Evolutionary conservation across 1,140 invertebrate genomes (phyloP).

Genomic region (Drosophila nikananu): DNA sequence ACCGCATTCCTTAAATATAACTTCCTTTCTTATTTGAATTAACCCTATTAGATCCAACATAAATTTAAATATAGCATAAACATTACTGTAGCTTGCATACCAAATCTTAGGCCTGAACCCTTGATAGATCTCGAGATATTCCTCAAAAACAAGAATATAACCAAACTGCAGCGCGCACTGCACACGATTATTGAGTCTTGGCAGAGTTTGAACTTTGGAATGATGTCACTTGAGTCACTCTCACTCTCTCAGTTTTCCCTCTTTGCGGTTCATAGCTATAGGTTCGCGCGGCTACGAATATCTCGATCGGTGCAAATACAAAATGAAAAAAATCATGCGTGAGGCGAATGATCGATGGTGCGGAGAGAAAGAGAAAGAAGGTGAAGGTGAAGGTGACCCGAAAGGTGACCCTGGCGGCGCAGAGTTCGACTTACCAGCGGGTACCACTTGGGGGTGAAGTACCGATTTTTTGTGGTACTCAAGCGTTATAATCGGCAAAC

Average conservation of each 20-base stretch:
- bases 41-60: too few species aligned
- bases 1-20: too few species aligned
- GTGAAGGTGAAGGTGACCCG: conserved; percentile 60
- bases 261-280: conserved; percentile 21
- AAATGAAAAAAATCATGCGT: conserved; percentile 28
- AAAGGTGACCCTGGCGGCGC: conserved; percentile 27
- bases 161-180: neutral
- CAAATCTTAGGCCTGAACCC: neutral
- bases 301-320: conserved; percentile 13
- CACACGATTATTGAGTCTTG: conserved; percentile 17
- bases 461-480: conserved; percentile 6
- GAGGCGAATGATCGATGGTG: conserved; percentile 51
- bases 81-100: neutral
- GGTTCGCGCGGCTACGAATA: neutral
- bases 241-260: conserved; percentile 12
- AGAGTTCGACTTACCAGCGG: conserved; percentile 28
- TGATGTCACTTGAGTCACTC: conserved; percentile 59
- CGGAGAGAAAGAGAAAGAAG: neutral
- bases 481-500: conserved; percentile 21
- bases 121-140: neutral
- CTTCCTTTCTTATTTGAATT: too few species aligned
- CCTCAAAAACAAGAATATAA: neutral
- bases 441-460: conserved; percentile 42
- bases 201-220: conserved; percentile 68
- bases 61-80: too few species aligned